Evolutionary conservation across 2,888 invertebrate genomes (phyloP).

Genomic region (Orthosia gothica): DNA sequence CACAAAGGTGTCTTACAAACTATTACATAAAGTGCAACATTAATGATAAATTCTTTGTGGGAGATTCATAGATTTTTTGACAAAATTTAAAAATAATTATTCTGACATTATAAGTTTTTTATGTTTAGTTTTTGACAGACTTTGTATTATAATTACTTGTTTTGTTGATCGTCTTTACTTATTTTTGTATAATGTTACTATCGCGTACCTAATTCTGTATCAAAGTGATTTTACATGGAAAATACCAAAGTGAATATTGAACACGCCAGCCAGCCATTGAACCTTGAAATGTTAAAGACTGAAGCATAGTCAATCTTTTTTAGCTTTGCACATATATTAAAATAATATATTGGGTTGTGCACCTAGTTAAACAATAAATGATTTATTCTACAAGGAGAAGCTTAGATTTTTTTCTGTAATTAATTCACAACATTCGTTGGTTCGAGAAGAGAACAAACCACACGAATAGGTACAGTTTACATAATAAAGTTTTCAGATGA

Average conservation of each 20-base stretch:
- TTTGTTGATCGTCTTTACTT: conserved; percentile 1
- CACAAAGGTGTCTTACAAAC: too few species aligned
- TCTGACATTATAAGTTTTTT: conserved; percentile 11
- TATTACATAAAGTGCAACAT: too few species aligned
- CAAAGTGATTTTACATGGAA: conserved; percentile 2
- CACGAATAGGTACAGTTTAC: neutral
- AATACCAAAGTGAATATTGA: conserved; percentile 9
- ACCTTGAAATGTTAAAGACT: conserved; percentile 10
- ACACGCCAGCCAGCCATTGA: neutral
- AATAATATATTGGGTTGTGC: too few species aligned
- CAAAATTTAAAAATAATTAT: neutral
- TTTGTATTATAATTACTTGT: too few species aligned
- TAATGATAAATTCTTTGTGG: too few species aligned
- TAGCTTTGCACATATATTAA: too few species aligned
- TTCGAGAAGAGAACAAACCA: neutral
- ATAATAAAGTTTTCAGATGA: conserved; percentile 3
- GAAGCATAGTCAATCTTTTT: neutral
- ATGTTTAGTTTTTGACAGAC: conserved; percentile 3
- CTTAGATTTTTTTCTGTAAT: conserved; percentile 13
- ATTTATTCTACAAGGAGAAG: conserved; percentile 1
- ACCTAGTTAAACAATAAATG: conserved; percentile 3
- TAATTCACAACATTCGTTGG: neutral
- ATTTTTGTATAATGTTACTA: neutral
- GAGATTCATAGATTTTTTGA: neutral
- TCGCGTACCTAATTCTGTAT: neutral